Conservation (phyloP, 2,888 invertebrate species). For the Anticlea derivata region DNA sequence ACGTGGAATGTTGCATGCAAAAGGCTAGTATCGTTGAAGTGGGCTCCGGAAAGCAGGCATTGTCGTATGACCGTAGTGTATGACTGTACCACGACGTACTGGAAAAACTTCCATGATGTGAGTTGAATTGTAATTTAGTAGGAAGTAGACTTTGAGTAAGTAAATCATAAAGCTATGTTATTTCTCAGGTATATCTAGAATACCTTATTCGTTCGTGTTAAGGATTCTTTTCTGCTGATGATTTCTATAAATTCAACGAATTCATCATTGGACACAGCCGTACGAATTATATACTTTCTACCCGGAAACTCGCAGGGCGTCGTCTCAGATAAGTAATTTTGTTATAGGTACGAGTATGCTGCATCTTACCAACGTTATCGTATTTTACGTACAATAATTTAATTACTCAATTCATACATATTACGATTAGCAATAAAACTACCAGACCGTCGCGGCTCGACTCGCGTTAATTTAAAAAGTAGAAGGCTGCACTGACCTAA, state of each 20-base stretch:
- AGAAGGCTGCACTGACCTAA: constrained; percentile 23
- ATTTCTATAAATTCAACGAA: too few species aligned
- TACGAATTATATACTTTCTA: too few species aligned
- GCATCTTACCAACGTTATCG: too few species aligned
- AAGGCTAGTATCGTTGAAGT: constrained; percentile 53
- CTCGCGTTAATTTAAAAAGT: constrained; percentile 22
- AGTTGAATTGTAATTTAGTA: constrained; percentile 35
- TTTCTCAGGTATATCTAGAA: too few species aligned
- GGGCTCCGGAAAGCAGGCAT: constrained; percentile 39
- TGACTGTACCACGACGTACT: constrained; percentile 36
- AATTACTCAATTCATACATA: constrained; percentile 18
- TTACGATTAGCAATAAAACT: constrained; percentile 22
- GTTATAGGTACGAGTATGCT: too few species aligned
- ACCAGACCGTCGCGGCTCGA: constrained; percentile 19
- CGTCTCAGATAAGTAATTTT: too few species aligned
- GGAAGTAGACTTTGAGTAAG: constrained; percentile 28
- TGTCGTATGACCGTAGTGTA: constrained; percentile 41
- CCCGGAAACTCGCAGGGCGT: too few species aligned
- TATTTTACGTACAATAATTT: background rate
- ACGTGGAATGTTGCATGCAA: constrained; percentile 60
- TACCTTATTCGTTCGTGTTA: too few species aligned
- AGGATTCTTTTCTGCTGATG: too few species aligned
- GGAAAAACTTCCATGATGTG: constrained; percentile 35
- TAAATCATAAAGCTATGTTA: constrained; percentile 6
- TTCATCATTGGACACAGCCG: too few species aligned